Evolutionary conservation across 1,140 invertebrate species (phyloP).

Genomic region (Bacillus rossius): DNA sequence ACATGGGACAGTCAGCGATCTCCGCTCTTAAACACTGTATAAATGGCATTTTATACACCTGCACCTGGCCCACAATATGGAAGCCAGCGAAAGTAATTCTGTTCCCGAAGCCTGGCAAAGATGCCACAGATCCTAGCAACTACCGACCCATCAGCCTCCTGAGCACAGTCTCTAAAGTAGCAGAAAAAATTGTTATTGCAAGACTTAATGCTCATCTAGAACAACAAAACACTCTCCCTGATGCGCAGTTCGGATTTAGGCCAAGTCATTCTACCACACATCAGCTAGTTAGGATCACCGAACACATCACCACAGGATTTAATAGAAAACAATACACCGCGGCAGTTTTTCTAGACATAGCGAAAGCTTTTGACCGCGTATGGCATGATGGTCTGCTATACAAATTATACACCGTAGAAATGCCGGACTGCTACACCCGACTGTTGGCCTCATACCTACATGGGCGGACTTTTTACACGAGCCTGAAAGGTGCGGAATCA

Average conservation of each 20-base stretch:
- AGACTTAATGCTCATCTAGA: background rate
- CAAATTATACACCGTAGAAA: background rate
- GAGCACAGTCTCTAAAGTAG: conserved; percentile 3
- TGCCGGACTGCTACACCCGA: background rate
- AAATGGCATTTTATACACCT: background rate
- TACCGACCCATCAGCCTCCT: conserved; percentile 13
- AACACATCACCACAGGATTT: conserved; percentile 22
- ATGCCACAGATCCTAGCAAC: conserved; percentile 1
- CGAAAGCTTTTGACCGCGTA: conserved; percentile 35
- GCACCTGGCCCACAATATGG: background rate
- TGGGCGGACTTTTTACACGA: background rate
- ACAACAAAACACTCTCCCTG: conserved; percentile 1
- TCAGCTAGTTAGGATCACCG: conserved; percentile 20
- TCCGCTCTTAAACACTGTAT: background rate
- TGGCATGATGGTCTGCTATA: conserved; percentile 29
- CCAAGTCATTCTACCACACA: too few relatives aligned
- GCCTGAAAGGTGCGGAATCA: background rate
- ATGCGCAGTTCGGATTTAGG: conserved; percentile 12
- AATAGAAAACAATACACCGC: conserved; percentile 29
- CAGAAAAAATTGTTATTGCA: too few relatives aligned
- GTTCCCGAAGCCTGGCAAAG: conserved; percentile 10
- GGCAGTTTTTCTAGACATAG: conserved; percentile 32
- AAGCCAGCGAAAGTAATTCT: conserved; percentile 6
- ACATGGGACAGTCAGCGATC: background rate
- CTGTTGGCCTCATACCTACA: background rate